phyloP scores from a whole-genome alignment of 2,797 vertebrate genomes.

The Sebastes trivittatus region DNA sequence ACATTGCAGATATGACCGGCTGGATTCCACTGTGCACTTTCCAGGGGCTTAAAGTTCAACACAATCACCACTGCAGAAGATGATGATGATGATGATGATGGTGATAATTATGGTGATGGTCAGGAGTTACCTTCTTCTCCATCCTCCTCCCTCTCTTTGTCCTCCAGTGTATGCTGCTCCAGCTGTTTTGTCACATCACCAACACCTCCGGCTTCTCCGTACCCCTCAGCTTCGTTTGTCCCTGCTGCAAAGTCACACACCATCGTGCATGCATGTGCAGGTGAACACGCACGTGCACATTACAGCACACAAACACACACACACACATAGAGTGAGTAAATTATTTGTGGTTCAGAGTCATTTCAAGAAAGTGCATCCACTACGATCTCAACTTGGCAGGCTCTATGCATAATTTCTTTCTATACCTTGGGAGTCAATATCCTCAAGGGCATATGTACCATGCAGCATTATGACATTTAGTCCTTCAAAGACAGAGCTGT shows the following conservation, averaged over 20 bases:
- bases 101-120: background rate
- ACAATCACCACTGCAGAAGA: conserved; percentile 25
- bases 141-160: conserved; percentile 93
- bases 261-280: conserved; percentile 53
- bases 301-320: background rate
- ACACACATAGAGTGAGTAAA: conserved; percentile 32
- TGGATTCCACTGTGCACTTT: conserved; percentile 19
- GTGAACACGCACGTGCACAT: conserved; percentile 30
- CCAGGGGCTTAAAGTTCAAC: conserved; percentile 23
- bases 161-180: conserved; percentile 91
- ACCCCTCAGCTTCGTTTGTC: conserved; percentile 87
- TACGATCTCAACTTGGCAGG: conserved; percentile 67
- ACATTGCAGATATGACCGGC: conserved; percentile 43
- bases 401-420: conserved; percentile 68
- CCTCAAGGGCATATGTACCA: conserved; percentile 75
- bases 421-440: conserved; percentile 67
- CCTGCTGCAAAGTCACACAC: conserved; percentile 81
- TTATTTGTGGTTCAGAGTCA: conserved; percentile 44
- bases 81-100: conserved; percentile 11
- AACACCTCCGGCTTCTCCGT: conserved; percentile 76
- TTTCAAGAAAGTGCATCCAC: conserved; percentile 67
- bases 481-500: conserved; percentile 44
- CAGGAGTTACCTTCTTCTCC: conserved; percentile 88
- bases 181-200: conserved; percentile 89
- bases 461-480: conserved; percentile 74